Percentiles rank a stretch among this genome's conserved stretches.
Conservation (phyloP, 2,797 vertebrate species). For the Clarias pachynema region DNA sequence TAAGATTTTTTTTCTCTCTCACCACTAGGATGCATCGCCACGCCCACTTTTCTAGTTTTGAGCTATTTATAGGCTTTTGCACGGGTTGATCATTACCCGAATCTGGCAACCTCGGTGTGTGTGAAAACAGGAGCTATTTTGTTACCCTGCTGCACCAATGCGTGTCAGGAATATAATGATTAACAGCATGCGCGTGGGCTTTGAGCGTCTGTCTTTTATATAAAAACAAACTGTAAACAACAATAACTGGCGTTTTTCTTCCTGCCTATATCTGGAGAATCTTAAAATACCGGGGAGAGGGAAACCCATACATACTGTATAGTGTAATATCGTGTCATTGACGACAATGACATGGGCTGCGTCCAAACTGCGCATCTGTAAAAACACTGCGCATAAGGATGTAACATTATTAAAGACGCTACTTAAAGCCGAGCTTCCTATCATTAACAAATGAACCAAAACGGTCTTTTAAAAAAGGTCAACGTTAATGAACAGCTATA, state of each 20-base stretch:
- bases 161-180: conserved; percentile 31
- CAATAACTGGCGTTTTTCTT: neutral
- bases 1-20: neutral
- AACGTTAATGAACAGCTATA: neutral
- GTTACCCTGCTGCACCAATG: conserved; percentile 26
- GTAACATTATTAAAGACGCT: neutral
- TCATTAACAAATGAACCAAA: neutral
- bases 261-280: neutral
- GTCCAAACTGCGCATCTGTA: neutral
- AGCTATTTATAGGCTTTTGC: neutral
- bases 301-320: neutral
- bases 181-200: neutral
- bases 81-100: neutral
- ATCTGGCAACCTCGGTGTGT: neutral
- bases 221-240: neutral
- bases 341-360: neutral
- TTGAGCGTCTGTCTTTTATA: neutral
- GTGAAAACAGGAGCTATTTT: conserved; percentile 4
- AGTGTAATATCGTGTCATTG: neutral
- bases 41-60: neutral
- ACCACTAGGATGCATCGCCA: neutral
- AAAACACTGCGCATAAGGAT: neutral
- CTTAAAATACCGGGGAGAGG: neutral
- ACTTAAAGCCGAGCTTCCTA: neutral
- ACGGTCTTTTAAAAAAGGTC: neutral